phyloP scores from a whole-genome alignment of 1,140 invertebrate species.

The Neodiprion virginianus region DNA sequence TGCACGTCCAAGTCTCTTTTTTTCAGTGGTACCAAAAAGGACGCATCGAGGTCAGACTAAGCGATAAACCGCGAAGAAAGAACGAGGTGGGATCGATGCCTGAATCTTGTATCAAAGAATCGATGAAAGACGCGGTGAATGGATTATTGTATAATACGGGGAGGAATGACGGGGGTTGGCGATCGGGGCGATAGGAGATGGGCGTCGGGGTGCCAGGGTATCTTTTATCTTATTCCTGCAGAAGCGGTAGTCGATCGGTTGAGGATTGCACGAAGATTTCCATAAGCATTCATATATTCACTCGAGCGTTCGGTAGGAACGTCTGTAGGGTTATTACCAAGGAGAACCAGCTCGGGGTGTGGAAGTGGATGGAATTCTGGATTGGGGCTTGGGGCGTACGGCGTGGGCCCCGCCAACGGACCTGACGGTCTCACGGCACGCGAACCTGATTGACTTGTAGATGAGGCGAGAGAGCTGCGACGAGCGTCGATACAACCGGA shows the following conservation, averaged over 20 bases:
- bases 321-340: conserved; percentile 26
- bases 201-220: background rate
- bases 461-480: conserved; percentile 52
- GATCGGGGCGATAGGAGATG: background rate
- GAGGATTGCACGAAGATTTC: conserved; percentile 43
- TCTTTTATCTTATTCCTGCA: background rate
- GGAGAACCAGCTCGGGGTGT: conserved; percentile 1
- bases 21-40: background rate
- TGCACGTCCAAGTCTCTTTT: no score
- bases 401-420: conserved; percentile 27
- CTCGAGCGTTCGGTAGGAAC: conserved; percentile 23
- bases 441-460: conserved; percentile 63
- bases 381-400: conserved; percentile 29
- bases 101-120: background rate
- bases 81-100: background rate
- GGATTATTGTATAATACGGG: background rate
- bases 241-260: background rate
- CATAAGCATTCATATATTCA: conserved; percentile 62
- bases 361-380: conserved; percentile 30
- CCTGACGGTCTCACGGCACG: conserved; percentile 54
- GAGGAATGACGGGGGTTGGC: background rate
- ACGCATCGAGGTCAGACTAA: background rate
- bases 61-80: background rate
- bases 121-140: background rate
- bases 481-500: conserved; percentile 44